Evolutionary conservation across 2,888 invertebrate genomes (phyloP).

Genomic region (Nymphalis urticae): DNA sequence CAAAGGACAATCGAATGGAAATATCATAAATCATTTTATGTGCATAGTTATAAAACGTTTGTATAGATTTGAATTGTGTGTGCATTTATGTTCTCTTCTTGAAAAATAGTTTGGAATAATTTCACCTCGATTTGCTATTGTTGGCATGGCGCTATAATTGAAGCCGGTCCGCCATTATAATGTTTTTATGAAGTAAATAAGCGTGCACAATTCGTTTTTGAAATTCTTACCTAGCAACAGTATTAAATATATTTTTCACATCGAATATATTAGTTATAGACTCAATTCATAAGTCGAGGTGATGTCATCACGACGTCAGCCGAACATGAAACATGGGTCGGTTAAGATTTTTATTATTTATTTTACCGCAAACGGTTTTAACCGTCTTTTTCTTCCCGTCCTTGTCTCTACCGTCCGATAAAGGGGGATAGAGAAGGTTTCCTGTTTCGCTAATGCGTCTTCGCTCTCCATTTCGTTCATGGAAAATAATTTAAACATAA

Average conservation of each 20-base stretch:
- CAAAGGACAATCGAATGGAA: constrained; percentile 43
- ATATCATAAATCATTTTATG: neutral
- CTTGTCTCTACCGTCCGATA: constrained; percentile 53
- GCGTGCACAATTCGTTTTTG: constrained; percentile 17
- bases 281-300: constrained; percentile 74
- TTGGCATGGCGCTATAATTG: neutral
- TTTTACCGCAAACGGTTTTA: constrained; percentile 69
- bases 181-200: constrained; percentile 21
- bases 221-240: constrained; percentile 31
- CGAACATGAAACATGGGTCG: constrained; percentile 63
- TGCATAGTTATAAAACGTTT: neutral
- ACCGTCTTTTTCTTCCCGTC: constrained; percentile 69
- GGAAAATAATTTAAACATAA: constrained; percentile 24
- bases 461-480: constrained; percentile 54
- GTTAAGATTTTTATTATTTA: constrained; percentile 68
- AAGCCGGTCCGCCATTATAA: constrained; percentile 20
- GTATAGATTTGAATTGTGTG: neutral
- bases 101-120: neutral
- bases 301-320: constrained; percentile 70
- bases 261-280: constrained; percentile 51
- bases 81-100: neutral
- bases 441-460: constrained; percentile 62
- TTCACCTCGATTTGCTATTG: constrained; percentile 6
- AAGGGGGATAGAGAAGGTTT: constrained; percentile 52
- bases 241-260: constrained; percentile 16